phyloP scores from a whole-genome alignment of 2,888 invertebrate genomes.

The Oscheius sp. region DNA sequence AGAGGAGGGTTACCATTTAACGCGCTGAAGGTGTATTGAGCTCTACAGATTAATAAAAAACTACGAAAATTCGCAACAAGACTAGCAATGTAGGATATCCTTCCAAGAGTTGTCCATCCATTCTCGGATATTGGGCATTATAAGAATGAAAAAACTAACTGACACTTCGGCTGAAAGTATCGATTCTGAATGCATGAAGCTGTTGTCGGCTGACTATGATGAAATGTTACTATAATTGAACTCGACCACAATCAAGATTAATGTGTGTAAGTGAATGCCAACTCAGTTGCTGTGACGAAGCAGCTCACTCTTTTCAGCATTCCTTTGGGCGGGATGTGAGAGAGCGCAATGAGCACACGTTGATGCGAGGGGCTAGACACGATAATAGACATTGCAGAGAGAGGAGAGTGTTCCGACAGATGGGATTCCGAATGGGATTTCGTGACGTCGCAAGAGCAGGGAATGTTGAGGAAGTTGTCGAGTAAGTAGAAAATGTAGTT shows the following conservation, averaged over 20 bases:
- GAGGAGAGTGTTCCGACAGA: background rate
- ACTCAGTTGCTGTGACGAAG: background rate
- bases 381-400: background rate
- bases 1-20: background rate
- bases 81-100: no score
- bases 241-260: no score
- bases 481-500: background rate
- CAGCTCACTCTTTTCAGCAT: background rate
- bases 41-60: background rate
- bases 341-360: background rate
- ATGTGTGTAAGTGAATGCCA: no score
- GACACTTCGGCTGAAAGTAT: no score
- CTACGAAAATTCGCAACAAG: no score
- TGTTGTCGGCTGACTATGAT: no score
- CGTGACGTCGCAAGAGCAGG: constrained; percentile 12
- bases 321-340: background rate
- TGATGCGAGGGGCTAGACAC: background rate
- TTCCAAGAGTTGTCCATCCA: no score
- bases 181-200: no score
- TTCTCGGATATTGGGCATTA: background rate
- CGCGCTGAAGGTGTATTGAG: background rate
- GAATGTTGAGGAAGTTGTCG: background rate
- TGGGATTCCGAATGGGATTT: background rate
- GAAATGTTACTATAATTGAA: no score
- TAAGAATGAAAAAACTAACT: no score